Percentiles rank a stretch among this genome's conserved stretches.
Evolutionary conservation across 2,797 vertebrate genomes (phyloP).

Genomic region (Takifugu rubripes): DNA sequence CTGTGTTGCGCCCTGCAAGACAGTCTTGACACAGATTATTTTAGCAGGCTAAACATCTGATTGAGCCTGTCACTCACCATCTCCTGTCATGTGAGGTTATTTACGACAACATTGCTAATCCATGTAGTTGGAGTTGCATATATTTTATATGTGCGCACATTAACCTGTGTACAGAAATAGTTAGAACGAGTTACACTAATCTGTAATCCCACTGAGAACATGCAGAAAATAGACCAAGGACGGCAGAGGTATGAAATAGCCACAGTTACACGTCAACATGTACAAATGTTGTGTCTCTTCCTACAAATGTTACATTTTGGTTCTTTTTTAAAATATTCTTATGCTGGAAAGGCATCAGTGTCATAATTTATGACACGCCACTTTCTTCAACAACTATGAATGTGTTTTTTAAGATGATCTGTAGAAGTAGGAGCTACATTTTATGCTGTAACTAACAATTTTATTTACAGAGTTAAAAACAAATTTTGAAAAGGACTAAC

Average conservation of each 20-base stretch:
- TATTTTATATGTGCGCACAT: slow-evolving; percentile 5
- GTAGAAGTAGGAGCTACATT: neutral
- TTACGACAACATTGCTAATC: neutral
- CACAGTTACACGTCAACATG: slow-evolving; percentile 13
- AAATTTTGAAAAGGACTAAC: neutral
- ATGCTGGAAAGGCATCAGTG: no score
- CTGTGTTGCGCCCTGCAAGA: slow-evolving; percentile 25
- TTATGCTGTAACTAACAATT: neutral
- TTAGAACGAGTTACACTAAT: slow-evolving; percentile 49
- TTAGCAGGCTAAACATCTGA: slow-evolving; percentile 39
- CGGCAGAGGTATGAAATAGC: slow-evolving; percentile 45
- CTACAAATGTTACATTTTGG: no score
- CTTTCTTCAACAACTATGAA: no score
- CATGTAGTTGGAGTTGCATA: neutral
- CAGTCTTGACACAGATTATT: slow-evolving; percentile 52
- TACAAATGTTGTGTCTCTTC: neutral
- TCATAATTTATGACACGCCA: no score
- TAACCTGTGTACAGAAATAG: slow-evolving; percentile 23
- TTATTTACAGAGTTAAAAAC: no score
- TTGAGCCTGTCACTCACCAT: slow-evolving; percentile 19
- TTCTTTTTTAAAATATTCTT: no score
- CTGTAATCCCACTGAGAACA: slow-evolving; percentile 62
- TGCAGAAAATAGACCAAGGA: slow-evolving; percentile 41
- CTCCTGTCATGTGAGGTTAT: slow-evolving; percentile 9
- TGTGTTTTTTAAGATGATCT: no score